Evolutionary conservation across 2,797 vertebrate genomes (phyloP).

Genomic region (Parambassis ranga): DNA sequence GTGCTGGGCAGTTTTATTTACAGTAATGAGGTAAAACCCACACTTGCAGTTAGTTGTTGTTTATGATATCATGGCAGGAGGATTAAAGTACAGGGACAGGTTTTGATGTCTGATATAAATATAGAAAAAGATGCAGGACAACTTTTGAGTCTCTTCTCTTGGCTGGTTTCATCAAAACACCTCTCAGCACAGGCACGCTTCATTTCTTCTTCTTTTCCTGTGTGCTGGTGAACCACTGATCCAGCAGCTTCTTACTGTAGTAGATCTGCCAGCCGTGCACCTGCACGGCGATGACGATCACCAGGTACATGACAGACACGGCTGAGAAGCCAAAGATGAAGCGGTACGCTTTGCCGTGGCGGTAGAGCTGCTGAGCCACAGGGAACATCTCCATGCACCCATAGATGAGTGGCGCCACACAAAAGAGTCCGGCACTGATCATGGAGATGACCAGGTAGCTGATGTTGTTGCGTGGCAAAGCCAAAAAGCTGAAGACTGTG

Average conservation of each 20-base stretch:
- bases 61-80: neutral
- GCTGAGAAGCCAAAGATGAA: slow-evolving; percentile 96
- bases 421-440: slow-evolving; percentile 94
- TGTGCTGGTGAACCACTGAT: slow-evolving; percentile 94
- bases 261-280: slow-evolving; percentile 97
- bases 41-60: neutral
- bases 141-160: slow-evolving; percentile 14
- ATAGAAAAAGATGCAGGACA: slow-evolving; percentile 30
- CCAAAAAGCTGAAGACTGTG: slow-evolving; percentile 87
- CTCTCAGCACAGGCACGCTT: neutral
- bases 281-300: slow-evolving; percentile 89
- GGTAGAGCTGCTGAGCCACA: slow-evolving; percentile 92
- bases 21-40: neutral
- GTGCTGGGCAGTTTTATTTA: no score
- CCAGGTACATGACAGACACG: slow-evolving; percentile 91
- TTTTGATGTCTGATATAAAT: slow-evolving; percentile 42
- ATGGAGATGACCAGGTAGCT: slow-evolving; percentile 97
- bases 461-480: slow-evolving; percentile 95
- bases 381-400: slow-evolving; percentile 98
- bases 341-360: slow-evolving; percentile 93
- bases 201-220: slow-evolving; percentile 97
- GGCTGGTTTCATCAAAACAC: neutral
- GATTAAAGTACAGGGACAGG: slow-evolving; percentile 6
- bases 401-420: slow-evolving; percentile 91
- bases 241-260: slow-evolving; percentile 97